Evolutionary conservation across 1,140 invertebrate species (phyloP).

Genomic region (Atopsyche davidsoni): DNA sequence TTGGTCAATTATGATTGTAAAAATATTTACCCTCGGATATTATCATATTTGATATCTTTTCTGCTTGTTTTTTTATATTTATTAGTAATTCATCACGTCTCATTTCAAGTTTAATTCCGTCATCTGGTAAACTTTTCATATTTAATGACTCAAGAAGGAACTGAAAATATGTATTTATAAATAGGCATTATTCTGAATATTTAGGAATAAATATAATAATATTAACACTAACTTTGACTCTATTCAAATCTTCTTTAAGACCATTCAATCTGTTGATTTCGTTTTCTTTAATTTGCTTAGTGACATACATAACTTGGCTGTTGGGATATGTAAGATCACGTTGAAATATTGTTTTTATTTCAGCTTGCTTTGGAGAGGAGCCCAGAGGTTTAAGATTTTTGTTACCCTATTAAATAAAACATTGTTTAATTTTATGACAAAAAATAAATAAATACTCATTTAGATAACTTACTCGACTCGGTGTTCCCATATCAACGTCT

Average conservation of each 20-base stretch:
- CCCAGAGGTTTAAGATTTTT: too few relatives aligned
- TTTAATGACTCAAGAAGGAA: constrained; percentile 44
- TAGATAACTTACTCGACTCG: constrained; percentile 4
- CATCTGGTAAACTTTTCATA: constrained; percentile 48
- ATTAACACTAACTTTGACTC: constrained; percentile 36
- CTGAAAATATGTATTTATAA: constrained; percentile 32
- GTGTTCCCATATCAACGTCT: constrained; percentile 29
- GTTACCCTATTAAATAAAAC: too few relatives aligned
- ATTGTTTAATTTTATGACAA: constrained; percentile 4
- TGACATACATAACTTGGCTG: constrained; percentile 40
- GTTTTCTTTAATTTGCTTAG: constrained; percentile 38
- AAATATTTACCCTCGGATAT: too few relatives aligned
- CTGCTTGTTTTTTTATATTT: constrained; percentile 38
- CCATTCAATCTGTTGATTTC: constrained; percentile 39
- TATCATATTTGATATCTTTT: constrained; percentile 44
- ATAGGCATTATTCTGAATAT: background rate
- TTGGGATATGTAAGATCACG: constrained; percentile 33
- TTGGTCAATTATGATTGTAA: too few relatives aligned
- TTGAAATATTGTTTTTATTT: background rate
- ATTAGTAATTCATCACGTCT: constrained; percentile 37
- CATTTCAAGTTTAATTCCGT: constrained; percentile 43
- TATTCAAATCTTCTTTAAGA: constrained; percentile 37
- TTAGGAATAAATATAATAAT: background rate
- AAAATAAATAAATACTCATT: background rate
- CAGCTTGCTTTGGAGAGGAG: background rate